Conservation (phyloP, 1,140 invertebrate genomes). For the Telenomus remus region DNA sequence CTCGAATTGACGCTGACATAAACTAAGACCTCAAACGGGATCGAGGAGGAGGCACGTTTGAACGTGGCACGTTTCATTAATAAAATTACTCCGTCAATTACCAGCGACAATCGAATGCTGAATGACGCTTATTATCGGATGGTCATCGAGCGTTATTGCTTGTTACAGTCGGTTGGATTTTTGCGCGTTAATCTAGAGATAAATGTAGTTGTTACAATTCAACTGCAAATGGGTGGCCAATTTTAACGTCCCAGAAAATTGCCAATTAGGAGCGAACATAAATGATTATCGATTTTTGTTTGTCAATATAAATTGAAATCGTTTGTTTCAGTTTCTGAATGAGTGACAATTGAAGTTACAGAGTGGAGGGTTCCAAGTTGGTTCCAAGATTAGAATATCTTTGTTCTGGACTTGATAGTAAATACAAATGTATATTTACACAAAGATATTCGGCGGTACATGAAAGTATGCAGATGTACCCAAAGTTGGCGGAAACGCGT, state of each 20-base stretch:
- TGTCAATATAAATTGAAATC: no score
- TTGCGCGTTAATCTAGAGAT: constrained; percentile 36
- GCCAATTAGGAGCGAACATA: no score
- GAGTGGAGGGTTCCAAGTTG: no score
- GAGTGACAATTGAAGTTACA: no score
- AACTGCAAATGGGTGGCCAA: not conserved
- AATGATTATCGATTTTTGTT: no score
- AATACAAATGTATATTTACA: constrained; percentile 3
- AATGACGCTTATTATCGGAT: constrained; percentile 41
- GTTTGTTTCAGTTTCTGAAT: no score
- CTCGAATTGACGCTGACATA: not conserved
- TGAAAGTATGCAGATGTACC: constrained; percentile 27
- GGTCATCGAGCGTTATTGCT: constrained; percentile 31
- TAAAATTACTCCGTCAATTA: constrained; percentile 20
- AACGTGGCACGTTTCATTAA: constrained; percentile 31
- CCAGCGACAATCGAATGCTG: constrained; percentile 20
- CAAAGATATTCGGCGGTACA: constrained; percentile 8
- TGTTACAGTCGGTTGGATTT: constrained; percentile 25
- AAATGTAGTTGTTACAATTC: constrained; percentile 31
- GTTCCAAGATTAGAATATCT: constrained; percentile 6
- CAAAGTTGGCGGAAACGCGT: constrained; percentile 13
- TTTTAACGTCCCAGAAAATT: no score
- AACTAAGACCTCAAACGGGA: not conserved
- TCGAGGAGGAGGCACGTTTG: not conserved
- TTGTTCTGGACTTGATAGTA: not conserved